phyloP scores from a whole-genome alignment of 2,797 vertebrate genomes.

The Phyllotis vaccarum region DNA sequence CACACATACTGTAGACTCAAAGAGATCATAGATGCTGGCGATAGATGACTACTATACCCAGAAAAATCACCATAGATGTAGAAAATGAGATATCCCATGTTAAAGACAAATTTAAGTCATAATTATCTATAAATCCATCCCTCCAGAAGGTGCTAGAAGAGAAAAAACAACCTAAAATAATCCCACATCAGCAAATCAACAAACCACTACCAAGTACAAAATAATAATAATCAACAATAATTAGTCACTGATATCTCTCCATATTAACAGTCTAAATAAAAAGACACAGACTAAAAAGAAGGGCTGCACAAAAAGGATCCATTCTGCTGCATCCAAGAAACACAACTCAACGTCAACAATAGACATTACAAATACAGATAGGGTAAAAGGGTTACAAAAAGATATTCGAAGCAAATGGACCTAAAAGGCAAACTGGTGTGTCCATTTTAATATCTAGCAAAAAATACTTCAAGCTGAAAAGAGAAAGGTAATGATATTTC shows the following conservation, averaged over 20 bases:
- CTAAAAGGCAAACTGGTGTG: too few relatives aligned
- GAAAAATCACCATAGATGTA: neutral
- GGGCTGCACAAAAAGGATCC: neutral
- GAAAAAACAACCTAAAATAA: neutral
- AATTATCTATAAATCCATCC: neutral
- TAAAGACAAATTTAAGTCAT: neutral
- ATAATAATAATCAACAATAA: neutral
- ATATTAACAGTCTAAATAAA: neutral
- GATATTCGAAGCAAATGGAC: too few relatives aligned
- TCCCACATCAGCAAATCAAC: neutral
- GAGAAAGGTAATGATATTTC: too few relatives aligned
- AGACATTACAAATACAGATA: too few relatives aligned
- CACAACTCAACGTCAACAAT: neutral
- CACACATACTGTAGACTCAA: neutral
- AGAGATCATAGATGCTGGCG: neutral
- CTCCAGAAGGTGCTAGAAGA: neutral
- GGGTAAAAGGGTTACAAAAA: too few relatives aligned
- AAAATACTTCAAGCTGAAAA: too few relatives aligned
- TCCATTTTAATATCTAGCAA: too few relatives aligned
- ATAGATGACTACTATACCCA: neutral
- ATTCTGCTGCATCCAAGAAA: neutral
- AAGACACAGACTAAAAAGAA: neutral
- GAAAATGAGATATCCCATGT: neutral
- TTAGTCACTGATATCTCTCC: neutral
- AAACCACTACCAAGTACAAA: neutral